A percentile compares a stretch with the other conserved stretches of the same genome.
These are phyloP conservation scores for Chionoecetes opilio DNA, from an alignment of 1,140 invertebrate genomes.

Conservation along the genomic window DNA sequence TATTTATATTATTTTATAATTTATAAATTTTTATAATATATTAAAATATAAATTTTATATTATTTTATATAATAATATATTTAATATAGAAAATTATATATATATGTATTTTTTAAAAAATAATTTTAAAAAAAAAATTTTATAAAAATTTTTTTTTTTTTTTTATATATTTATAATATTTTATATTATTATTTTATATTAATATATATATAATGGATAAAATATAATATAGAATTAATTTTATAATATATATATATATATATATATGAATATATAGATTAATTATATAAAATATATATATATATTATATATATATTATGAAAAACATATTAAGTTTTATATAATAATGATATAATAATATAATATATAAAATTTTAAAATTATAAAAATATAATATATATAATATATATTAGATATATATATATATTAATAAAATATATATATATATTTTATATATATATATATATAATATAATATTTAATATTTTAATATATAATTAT, in stretches of 20 bases:
- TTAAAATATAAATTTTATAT: neutral
- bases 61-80: neutral
- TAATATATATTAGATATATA: neutral
- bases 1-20: neutral
- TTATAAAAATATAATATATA: neutral
- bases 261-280: neutral
- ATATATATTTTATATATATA: slow-evolving; percentile 24
- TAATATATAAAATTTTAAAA: neutral
- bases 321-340: neutral
- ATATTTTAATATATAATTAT: neutral
- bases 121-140: neutral
- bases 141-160: neutral
- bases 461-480: neutral
- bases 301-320: neutral
- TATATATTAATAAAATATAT: neutral
- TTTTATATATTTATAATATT: neutral
- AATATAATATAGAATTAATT: neutral
- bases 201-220: slow-evolving; percentile 4
- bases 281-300: neutral
- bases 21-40: neutral
- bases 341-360: neutral
- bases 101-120: neutral
- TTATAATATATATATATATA: neutral
- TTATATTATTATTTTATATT: neutral
- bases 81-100: too few relatives aligned